These are phyloP conservation scores for Caranx melampygus DNA, from an alignment of 2,113 vertebrate genomes.

Conservation along the genomic window DNA sequence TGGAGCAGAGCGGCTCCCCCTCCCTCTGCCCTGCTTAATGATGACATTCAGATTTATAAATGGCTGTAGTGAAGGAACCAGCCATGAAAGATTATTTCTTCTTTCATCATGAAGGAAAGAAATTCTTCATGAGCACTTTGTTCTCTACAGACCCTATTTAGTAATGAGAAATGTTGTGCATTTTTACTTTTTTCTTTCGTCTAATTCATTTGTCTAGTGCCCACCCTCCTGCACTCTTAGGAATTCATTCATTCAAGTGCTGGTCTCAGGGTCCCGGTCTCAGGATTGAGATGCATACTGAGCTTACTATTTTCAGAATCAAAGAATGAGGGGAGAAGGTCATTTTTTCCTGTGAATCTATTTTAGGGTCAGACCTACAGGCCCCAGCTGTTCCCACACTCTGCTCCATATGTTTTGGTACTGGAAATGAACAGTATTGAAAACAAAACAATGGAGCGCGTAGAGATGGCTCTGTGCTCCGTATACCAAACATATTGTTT, in stretches of 20 bases:
- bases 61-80: constrained; percentile 77
- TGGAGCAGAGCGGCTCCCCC: constrained; percentile 51
- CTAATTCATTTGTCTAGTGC: constrained; percentile 75
- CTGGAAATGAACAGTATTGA: constrained; percentile 40
- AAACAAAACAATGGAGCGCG: constrained; percentile 57
- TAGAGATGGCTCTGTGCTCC: constrained; percentile 1
- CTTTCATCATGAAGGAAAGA: constrained; percentile 80
- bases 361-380: constrained; percentile 73
- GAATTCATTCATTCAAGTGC: constrained; percentile 83
- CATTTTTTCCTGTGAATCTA: constrained; percentile 67
- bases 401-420: constrained; percentile 53
- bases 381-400: constrained; percentile 81
- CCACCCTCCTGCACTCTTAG: constrained; percentile 65
- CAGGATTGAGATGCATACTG: constrained; percentile 69
- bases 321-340: constrained; percentile 76
- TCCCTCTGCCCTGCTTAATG: constrained; percentile 69
- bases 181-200: constrained; percentile 48
- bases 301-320: constrained; percentile 81
- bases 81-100: constrained; percentile 81
- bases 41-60: constrained; percentile 81
- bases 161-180: constrained; percentile 83
- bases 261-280: constrained; percentile 72
- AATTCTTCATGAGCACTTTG: constrained; percentile 80
- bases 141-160: constrained; percentile 85
- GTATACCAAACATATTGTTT: constrained; percentile 22